Percentiles rank a stretch among this genome's conserved stretches.
Evolutionary conservation across 92 coral and sea anemone species (phyloP).

Genomic region (Paragorgia papillata): DNA sequence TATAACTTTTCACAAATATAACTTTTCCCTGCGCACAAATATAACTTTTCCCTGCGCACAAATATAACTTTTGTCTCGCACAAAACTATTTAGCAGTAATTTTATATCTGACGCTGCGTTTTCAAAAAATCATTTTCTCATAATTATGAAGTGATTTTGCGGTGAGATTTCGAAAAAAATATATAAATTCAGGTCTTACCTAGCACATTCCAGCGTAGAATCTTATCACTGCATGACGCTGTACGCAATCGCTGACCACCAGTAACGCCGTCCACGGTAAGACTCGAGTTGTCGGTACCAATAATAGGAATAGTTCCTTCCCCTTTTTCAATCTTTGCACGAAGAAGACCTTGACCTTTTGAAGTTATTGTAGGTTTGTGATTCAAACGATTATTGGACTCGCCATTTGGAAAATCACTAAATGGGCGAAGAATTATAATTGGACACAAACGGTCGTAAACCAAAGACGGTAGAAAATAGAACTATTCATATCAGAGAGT

Average conservation of each 20-base stretch:
- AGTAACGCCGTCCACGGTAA: conserved; percentile 81
- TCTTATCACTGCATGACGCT: conserved; percentile 90
- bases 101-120: too few species aligned
- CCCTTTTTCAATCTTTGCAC: conserved; percentile 95
- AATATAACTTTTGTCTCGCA: too few species aligned
- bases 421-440: background rate
- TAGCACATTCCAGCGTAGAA: conserved; percentile 85
- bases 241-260: conserved; percentile 83
- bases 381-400: background rate
- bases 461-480: too few species aligned
- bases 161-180: too few species aligned
- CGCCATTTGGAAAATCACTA: background rate
- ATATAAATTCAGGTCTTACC: conserved; percentile 51
- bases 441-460: too few species aligned
- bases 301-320: conserved; percentile 88
- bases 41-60: too few species aligned
- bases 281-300: conserved; percentile 66
- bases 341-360: conserved; percentile 64
- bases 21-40: too few species aligned
- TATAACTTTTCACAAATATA: too few species aligned
- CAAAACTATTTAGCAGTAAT: too few species aligned
- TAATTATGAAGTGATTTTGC: too few species aligned
- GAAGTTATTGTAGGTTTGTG: conserved; percentile 6
- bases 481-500: too few species aligned
- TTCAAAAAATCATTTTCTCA: too few species aligned